Percentiles rank a stretch among this genome's conserved stretches.
These are phyloP conservation scores for Mormyrus lacerda DNA, from an alignment of 2,113 vertebrate species.

Conservation along the genomic window DNA sequence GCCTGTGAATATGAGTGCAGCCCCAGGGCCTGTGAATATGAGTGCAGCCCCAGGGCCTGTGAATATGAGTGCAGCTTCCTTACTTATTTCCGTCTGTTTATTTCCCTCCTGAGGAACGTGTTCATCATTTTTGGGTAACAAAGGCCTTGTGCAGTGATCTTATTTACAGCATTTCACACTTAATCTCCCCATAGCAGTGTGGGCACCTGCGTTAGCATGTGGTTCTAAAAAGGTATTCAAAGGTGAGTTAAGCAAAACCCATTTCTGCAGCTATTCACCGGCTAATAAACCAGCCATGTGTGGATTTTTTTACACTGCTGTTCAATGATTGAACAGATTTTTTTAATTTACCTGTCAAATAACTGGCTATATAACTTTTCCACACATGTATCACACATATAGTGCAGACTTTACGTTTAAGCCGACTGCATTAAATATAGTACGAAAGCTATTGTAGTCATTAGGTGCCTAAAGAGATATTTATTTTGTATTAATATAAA, in stretches of 20 bases:
- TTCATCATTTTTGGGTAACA: neutral
- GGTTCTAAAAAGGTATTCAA: neutral
- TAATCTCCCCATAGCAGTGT: neutral
- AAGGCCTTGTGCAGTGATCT: constrained; percentile 1
- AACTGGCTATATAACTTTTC: neutral
- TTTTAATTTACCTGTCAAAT: neutral
- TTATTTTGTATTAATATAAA: neutral
- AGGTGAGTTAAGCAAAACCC: neutral
- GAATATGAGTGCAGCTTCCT: neutral
- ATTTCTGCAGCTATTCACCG: neutral
- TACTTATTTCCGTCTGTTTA: neutral
- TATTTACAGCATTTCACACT: neutral
- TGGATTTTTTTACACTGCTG: neutral
- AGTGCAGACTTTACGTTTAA: neutral
- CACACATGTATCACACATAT: neutral
- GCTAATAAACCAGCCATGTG: neutral
- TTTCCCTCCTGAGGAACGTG: neutral
- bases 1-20: neutral
- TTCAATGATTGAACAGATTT: neutral
- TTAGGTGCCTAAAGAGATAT: constrained; percentile 4
- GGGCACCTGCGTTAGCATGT: neutral
- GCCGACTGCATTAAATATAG: neutral
- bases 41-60: neutral
- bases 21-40: neutral
- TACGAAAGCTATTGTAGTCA: neutral